phyloP scores from a whole-genome alignment of 2,797 vertebrate species.

The Calcarius lapponicus region DNA sequence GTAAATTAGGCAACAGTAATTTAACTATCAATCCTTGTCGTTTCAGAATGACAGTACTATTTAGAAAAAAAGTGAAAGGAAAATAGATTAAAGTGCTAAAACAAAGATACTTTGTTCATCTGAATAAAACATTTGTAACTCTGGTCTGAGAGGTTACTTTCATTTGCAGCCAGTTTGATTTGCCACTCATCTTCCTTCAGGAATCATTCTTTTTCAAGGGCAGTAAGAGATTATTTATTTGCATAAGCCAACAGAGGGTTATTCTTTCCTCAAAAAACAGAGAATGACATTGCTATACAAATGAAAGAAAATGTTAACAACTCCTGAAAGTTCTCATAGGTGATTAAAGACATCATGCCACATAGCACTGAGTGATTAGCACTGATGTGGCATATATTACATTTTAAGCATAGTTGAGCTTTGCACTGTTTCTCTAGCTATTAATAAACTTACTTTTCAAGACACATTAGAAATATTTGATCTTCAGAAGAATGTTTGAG shows the following conservation, averaged over 20 bases:
- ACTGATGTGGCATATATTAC: background rate
- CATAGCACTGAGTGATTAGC: background rate
- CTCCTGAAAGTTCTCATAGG: constrained; percentile 51
- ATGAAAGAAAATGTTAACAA: constrained; percentile 65
- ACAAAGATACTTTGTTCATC: constrained; percentile 67
- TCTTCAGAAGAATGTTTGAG: background rate
- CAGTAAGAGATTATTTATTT: constrained; percentile 72
- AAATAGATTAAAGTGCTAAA: constrained; percentile 66
- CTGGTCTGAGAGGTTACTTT: constrained; percentile 58
- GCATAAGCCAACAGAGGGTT: constrained; percentile 62
- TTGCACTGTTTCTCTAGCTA: constrained; percentile 4
- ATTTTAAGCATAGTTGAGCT: background rate
- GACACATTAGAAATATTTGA: background rate
- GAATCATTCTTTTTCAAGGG: constrained; percentile 60
- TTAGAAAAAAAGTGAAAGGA: constrained; percentile 35
- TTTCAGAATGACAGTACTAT: constrained; percentile 64
- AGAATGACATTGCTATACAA: constrained; percentile 31
- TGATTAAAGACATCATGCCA: constrained; percentile 48
- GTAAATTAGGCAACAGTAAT: constrained; percentile 64
- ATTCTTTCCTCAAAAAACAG: constrained; percentile 51
- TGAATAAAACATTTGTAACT: constrained; percentile 70
- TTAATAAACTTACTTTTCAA: background rate
- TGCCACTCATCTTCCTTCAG: constrained; percentile 63
- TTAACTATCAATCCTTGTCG: constrained; percentile 69
- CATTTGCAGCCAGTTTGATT: constrained; percentile 66